Percentiles rank a stretch among this genome's conserved stretches.
Evolutionary conservation across 2,888 invertebrate genomes (phyloP).

Genomic region (Patella ulyssiponensis): DNA sequence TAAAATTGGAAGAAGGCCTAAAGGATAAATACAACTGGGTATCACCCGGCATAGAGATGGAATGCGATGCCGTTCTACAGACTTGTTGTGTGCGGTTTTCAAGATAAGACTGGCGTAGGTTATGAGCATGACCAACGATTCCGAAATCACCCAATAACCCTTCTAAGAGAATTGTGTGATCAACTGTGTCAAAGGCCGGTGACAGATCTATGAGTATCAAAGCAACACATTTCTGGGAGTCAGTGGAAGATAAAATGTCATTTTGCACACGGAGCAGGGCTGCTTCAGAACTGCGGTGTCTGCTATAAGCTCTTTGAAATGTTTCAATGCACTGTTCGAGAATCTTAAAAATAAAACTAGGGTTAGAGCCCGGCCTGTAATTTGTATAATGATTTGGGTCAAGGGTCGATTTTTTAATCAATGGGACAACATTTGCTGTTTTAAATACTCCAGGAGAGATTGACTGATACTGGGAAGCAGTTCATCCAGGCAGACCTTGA

Average conservation of each 20-base stretch:
- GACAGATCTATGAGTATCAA: neutral
- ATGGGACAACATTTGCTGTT: neutral
- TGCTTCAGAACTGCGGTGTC: neutral
- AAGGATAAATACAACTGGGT: neutral
- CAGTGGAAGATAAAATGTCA: no score
- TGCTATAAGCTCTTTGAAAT: neutral
- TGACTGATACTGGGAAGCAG: neutral
- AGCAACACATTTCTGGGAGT: neutral
- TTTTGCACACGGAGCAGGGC: neutral
- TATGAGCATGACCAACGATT: neutral
- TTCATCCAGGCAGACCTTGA: neutral
- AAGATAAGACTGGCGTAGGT: neutral
- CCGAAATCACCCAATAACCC: neutral
- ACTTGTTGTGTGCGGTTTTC: neutral
- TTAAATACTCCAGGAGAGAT: neutral
- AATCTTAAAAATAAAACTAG: neutral
- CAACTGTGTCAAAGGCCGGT: neutral
- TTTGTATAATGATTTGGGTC: neutral
- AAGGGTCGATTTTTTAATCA: neutral
- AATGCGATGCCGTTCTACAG: neutral
- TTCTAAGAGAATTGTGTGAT: neutral
- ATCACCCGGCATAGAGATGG: neutral
- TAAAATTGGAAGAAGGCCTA: neutral
- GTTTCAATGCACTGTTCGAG: neutral
- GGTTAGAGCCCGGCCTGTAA: neutral